Conservation (phyloP, 1,140 invertebrate species). For the Nylanderia fulva region DNA sequence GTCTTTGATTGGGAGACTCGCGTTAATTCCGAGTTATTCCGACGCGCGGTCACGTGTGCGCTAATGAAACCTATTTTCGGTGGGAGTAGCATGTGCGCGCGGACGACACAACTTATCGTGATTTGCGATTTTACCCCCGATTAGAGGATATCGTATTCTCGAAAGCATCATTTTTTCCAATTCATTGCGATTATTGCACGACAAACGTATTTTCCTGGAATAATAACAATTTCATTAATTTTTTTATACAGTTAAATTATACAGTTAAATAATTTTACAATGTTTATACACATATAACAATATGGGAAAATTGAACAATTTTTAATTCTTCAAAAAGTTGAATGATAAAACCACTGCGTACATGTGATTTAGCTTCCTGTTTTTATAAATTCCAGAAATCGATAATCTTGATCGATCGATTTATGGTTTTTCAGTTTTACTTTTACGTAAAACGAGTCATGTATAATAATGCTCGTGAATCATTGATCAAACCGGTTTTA, state of each 20-base stretch:
- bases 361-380: constrained; percentile 20
- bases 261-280: no score
- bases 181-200: background rate
- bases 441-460: constrained; percentile 21
- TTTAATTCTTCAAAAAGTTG: background rate
- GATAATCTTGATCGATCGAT: constrained; percentile 62
- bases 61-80: constrained; percentile 66
- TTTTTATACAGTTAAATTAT: no score
- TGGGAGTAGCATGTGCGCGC: constrained; percentile 14
- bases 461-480: constrained; percentile 63
- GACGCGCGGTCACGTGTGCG: constrained; percentile 80
- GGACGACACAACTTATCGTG: constrained; percentile 41
- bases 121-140: constrained; percentile 44
- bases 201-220: background rate
- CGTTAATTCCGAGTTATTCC: constrained; percentile 82
- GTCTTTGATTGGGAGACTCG: constrained; percentile 81
- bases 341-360: background rate
- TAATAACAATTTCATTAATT: background rate
- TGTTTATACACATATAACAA: no score
- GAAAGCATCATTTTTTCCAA: constrained; percentile 7
- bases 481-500: constrained; percentile 68
- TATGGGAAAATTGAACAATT: background rate
- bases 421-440: constrained; percentile 46
- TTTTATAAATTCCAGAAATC: constrained; percentile 55
- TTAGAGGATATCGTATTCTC: constrained; percentile 28